phyloP scores from a whole-genome alignment of 2,888 invertebrate species.

The Argynnis bischoffii region DNA sequence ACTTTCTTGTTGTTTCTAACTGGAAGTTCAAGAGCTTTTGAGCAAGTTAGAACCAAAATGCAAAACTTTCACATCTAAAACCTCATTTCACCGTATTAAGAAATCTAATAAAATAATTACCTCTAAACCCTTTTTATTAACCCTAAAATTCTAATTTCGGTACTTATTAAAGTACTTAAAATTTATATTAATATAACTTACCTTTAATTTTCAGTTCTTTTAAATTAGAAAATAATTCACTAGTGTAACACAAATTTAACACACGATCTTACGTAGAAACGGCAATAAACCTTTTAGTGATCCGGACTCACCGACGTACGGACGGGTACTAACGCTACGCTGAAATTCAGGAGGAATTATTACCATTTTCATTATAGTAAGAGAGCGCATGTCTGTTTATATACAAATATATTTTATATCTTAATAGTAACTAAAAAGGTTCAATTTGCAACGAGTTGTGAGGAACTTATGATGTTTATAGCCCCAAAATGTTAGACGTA shows the following conservation, averaged over 20 bases:
- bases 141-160: background rate
- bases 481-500: conserved; percentile 26
- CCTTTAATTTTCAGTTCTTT: conserved; percentile 4
- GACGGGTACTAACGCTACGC: conserved; percentile 31
- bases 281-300: background rate
- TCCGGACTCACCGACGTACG: conserved; percentile 17
- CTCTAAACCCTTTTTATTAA: background rate
- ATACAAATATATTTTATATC: background rate
- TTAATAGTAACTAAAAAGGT: background rate
- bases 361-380: conserved; percentile 21
- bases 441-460: background rate
- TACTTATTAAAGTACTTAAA: background rate
- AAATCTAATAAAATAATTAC: background rate
- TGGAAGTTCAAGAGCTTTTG: conserved; percentile 10
- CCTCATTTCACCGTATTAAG: background rate
- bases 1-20: conserved; percentile 1
- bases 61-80: conserved; percentile 7
- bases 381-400: conserved; percentile 34
- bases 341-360: conserved; percentile 36
- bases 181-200: background rate
- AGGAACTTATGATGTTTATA: conserved; percentile 1
- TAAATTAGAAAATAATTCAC: conserved; percentile 7
- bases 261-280: conserved; percentile 13
- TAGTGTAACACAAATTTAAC: conserved; percentile 12
- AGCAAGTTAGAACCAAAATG: conserved; percentile 8